A percentile compares a stretch with the other conserved stretches of the same genome.
phyloP scores from a whole-genome alignment of 2,797 vertebrate genomes.

The Catostomus latipinnis region DNA sequence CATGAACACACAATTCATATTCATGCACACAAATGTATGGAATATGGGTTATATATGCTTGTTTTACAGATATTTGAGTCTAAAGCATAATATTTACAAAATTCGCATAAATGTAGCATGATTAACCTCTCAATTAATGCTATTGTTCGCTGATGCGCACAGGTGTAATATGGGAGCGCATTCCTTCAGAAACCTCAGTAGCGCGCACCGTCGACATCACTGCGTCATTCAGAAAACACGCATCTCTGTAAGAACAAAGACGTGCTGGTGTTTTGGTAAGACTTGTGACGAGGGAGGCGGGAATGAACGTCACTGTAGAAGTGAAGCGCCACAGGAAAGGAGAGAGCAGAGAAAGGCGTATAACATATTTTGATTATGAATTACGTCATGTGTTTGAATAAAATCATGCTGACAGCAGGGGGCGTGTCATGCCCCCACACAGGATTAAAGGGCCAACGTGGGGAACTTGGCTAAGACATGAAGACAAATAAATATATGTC shows the following conservation, averaged over 20 bases:
- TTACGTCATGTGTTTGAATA: conserved; percentile 87
- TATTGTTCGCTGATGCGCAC: conserved; percentile 1
- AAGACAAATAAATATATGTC: neutral
- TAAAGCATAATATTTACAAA: too few relatives aligned
- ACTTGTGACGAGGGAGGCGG: conserved; percentile 21
- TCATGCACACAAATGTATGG: neutral
- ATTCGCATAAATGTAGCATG: neutral
- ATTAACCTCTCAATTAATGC: neutral
- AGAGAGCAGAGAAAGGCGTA: conserved; percentile 61
- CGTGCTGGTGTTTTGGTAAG: conserved; percentile 64
- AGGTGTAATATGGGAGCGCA: conserved; percentile 52
- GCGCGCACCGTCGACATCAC: conserved; percentile 20
- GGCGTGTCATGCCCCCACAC: conserved; percentile 67
- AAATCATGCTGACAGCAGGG: conserved; percentile 75
- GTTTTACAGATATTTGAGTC: neutral
- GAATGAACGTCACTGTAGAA: conserved; percentile 17
- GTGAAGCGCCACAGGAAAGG: conserved; percentile 12
- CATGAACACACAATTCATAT: neutral
- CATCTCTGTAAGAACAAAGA: conserved; percentile 68
- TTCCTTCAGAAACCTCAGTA: conserved; percentile 66
- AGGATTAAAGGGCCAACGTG: conserved; percentile 68
- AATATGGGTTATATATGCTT: neutral
- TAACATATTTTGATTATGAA: conserved; percentile 77
- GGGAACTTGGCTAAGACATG: neutral
- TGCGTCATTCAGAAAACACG: conserved; percentile 40